These are phyloP conservation scores for Aselliscus stoliczkanus DNA, from an alignment of 2,797 vertebrate species.

Conservation along the genomic window DNA sequence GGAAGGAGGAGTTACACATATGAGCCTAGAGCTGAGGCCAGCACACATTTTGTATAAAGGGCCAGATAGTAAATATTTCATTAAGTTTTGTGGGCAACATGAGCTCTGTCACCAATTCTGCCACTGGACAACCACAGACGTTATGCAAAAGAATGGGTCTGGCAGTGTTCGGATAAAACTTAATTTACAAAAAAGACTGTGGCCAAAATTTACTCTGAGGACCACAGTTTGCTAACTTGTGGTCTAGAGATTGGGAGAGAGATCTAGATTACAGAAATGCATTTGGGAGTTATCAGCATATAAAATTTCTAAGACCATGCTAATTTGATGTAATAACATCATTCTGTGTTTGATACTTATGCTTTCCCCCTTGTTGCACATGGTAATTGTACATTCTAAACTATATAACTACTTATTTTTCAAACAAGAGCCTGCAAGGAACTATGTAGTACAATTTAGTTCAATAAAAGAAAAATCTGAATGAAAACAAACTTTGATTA, in stretches of 20 bases:
- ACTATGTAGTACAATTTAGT: neutral
- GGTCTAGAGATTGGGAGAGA: neutral
- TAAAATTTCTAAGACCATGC: neutral
- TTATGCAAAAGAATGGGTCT: neutral
- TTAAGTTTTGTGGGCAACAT: neutral
- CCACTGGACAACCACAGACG: neutral
- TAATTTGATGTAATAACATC: neutral
- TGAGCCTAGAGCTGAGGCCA: neutral
- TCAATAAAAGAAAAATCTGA: neutral
- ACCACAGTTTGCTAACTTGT: neutral
- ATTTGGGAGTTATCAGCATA: neutral
- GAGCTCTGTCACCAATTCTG: neutral
- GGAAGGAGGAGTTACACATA: no score
- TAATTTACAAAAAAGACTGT: neutral
- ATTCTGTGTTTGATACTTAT: neutral
- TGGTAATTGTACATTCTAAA: neutral
- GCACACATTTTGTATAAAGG: neutral
- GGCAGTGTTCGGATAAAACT: neutral
- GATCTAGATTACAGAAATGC: neutral
- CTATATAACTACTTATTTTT: neutral
- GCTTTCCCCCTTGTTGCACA: neutral
- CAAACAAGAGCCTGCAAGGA: neutral
- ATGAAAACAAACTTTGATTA: neutral
- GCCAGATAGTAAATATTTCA: neutral
- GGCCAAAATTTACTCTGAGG: neutral